Percentiles rank a stretch among this genome's conserved stretches.
Conservation (phyloP, 2,888 invertebrate genomes). For the Epiblema foenella region DNA sequence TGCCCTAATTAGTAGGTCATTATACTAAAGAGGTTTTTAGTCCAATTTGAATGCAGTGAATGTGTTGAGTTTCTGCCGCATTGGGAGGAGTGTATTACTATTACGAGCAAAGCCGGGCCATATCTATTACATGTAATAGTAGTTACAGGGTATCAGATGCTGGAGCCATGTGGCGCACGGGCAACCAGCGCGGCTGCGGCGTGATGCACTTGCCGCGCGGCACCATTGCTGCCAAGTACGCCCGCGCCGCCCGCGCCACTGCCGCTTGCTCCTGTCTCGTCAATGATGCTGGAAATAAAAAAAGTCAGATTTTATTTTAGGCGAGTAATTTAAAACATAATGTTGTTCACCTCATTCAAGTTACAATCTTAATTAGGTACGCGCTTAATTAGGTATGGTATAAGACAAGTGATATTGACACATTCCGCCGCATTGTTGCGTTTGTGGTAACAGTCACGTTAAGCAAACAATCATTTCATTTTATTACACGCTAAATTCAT, state of each 20-base stretch:
- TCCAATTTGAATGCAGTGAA: no score
- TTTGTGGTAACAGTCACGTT: neutral
- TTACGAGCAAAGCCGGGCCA: no score
- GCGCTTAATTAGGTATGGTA: neutral
- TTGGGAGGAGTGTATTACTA: no score
- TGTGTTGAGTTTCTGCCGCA: no score
- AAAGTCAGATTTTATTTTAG: neutral
- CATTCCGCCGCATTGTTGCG: neutral
- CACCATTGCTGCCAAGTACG: conserved; percentile 61
- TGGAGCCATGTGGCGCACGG: conserved; percentile 89
- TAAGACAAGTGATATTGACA: neutral
- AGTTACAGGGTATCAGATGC: conserved; percentile 87
- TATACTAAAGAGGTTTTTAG: no score
- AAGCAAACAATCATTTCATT: no score
- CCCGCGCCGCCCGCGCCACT: conserved; percentile 58
- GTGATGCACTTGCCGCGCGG: conserved; percentile 86
- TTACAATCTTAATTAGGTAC: neutral
- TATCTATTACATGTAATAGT: no score
- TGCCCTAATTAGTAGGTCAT: no score
- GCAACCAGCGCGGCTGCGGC: conserved; percentile 91
- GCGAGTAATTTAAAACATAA: neutral
- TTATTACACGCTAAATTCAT: no score
- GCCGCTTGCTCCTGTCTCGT: conserved; percentile 55
- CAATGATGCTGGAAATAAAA: conserved; percentile 59
- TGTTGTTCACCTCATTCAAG: no score